Conservation (phyloP, 2,888 invertebrate species). For the Euphydryas editha region DNA sequence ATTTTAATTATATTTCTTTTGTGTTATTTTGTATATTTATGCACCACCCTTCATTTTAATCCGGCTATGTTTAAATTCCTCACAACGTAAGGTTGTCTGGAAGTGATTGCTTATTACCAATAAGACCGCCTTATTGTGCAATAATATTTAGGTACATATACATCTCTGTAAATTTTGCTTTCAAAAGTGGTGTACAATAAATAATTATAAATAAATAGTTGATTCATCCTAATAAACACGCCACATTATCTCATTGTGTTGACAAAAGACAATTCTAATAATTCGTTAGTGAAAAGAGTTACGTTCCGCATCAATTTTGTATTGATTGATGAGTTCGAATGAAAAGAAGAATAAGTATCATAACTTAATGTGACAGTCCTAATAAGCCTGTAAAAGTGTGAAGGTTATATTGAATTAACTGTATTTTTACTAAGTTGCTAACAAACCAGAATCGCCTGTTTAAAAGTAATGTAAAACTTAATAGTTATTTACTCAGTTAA, state of each 20-base stretch:
- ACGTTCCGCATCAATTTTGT: background rate
- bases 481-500: background rate
- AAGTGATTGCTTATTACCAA: too few species aligned
- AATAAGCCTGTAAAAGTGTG: background rate
- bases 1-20: too few species aligned
- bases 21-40: too few species aligned
- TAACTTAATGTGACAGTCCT: background rate
- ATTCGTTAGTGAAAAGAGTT: background rate
- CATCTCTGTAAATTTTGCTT: too few species aligned
- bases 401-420: background rate
- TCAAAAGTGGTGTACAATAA: background rate
- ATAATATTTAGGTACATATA: too few species aligned
- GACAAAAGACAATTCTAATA: background rate
- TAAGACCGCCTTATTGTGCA: too few species aligned
- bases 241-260: background rate
- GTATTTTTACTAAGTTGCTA: background rate
- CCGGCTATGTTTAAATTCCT: too few species aligned
- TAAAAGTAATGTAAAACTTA: background rate
- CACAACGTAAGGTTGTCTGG: too few species aligned
- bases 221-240: constrained; percentile 15
- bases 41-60: too few species aligned
- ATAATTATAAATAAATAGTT: constrained; percentile 11
- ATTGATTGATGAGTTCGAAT: too few species aligned
- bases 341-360: too few species aligned
- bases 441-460: background rate